Base-by-base conservation (phyloP, 2,113 vertebrate species). In the Hypomesus transpacificus region DNA sequence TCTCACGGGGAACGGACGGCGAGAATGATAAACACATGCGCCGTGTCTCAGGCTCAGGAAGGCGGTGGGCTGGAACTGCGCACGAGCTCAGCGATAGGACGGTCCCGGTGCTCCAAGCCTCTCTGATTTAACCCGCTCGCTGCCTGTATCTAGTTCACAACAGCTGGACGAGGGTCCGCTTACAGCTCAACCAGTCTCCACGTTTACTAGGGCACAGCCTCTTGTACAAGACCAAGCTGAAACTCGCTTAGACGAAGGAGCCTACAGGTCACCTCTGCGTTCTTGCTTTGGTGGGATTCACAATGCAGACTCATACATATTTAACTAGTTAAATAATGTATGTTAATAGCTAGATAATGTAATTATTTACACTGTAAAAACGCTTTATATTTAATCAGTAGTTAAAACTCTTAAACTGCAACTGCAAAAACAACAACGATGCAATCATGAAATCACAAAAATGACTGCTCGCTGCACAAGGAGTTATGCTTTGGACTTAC, bases 101-200 rank as follows among this genome's bases (percentile, higher is more conserved):
- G 67, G 66, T 31, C 76, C 22, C 54, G 0, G 46, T 3, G 80
- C 81, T 39, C 73, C 58, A 18, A 59, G 21, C 18, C 67, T 59
- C 39, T 46, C 39, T 46, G 1, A 46, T 54, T 89, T 88, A 88
- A 90, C 87, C 86, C 86, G 68, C 80, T 87, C 81, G 11, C 75
- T 86, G 84, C 86, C 82, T 21, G 5, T 31, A 56, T 56, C 28
- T n/a, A 58, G 31, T 31, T 34, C 68, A 61, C 57, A 59, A 61
- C 24, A 16, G 68, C 54, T 58, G 68, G 28, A 39, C 39, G 1
- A 46, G 39, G 39, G 39, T 46, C 39, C 39, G 39, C 9, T 46
- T 46, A 46, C 39, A 46, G 39, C 4, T 6, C 31, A 34, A 34
- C 31, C 31, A 6, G 31, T 34, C 31, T 34, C 31, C 31, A 34